Conservation (phyloP, 2,797 vertebrate species). For the Taenioides sp. region DNA sequence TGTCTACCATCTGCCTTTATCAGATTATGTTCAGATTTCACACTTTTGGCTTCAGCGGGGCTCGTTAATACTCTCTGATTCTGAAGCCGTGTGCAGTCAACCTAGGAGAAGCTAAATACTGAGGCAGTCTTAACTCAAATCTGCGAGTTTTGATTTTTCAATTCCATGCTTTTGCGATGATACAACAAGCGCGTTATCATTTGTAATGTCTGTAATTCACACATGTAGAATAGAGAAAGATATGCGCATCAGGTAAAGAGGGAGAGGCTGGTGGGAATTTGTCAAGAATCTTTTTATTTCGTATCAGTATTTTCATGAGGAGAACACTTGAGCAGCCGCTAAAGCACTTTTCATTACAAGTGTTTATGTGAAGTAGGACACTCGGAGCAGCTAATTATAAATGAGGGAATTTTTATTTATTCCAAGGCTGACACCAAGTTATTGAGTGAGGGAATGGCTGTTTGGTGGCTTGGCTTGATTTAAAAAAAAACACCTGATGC, state of each 20-base stretch:
- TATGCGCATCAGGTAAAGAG: not conserved
- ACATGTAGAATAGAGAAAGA: constrained; percentile 3
- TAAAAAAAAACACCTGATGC: not conserved
- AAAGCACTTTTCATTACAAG: constrained; percentile 30
- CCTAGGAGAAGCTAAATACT: not conserved
- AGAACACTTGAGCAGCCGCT: constrained; percentile 18
- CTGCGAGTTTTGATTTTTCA: constrained; percentile 1
- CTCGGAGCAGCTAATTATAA: constrained; percentile 16
- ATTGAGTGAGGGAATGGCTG: not conserved
- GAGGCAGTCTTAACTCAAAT: not conserved
- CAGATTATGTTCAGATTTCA: not conserved
- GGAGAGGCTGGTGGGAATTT: constrained; percentile 3
- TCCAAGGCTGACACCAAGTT: not conserved
- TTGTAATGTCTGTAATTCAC: not conserved
- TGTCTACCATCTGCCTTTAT: not conserved
- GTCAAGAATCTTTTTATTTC: constrained; percentile 8
- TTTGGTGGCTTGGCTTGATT: not conserved
- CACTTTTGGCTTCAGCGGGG: not conserved
- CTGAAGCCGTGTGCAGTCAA: constrained; percentile 3
- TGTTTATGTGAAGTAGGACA: constrained; percentile 19
- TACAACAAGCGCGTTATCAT: not conserved
- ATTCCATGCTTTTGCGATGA: constrained; percentile 13
- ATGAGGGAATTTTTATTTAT: not conserved
- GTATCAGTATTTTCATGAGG: constrained; percentile 5
- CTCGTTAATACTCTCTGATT: constrained; percentile 1